phyloP scores from a whole-genome alignment of 2,113 vertebrate genomes.

The Microcebus jonahi region DNA sequence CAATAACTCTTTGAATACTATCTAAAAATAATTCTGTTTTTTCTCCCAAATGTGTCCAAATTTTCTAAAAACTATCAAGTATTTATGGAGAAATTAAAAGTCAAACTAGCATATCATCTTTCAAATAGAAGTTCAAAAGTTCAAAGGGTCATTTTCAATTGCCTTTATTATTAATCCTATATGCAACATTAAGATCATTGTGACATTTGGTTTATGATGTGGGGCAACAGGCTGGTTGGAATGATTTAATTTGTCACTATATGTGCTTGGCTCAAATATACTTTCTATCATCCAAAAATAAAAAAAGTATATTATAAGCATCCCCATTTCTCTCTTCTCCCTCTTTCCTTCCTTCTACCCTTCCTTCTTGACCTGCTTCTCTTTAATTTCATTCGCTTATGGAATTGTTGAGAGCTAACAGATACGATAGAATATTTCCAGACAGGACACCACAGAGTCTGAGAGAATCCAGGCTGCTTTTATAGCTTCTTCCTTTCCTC shows the following conservation, averaged over 20 bases:
- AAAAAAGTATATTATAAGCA: neutral
- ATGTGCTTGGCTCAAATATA: neutral
- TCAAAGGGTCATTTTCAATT: neutral
- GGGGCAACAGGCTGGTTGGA: neutral
- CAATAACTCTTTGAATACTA: neutral
- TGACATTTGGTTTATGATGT: neutral
- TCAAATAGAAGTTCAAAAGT: neutral
- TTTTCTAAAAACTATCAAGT: neutral
- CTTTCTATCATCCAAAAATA: neutral
- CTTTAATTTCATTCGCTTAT: neutral
- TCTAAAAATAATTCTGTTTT: neutral
- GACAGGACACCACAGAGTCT: neutral
- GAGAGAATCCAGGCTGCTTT: neutral
- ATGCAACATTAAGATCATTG: neutral
- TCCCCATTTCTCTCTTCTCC: neutral
- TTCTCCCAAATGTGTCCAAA: neutral
- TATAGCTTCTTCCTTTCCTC: too few relatives aligned
- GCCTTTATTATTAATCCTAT: neutral
- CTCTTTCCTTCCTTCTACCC: neutral
- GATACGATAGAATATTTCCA: neutral
- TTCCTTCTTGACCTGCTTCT: neutral
- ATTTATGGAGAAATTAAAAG: neutral
- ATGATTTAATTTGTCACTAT: neutral
- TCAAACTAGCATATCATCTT: neutral
- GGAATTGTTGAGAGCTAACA: neutral